A percentile compares a stretch with the other conserved stretches of the same genome.
Conservation (phyloP, 2,888 invertebrate genomes). For the Drosophila picticornis region DNA sequence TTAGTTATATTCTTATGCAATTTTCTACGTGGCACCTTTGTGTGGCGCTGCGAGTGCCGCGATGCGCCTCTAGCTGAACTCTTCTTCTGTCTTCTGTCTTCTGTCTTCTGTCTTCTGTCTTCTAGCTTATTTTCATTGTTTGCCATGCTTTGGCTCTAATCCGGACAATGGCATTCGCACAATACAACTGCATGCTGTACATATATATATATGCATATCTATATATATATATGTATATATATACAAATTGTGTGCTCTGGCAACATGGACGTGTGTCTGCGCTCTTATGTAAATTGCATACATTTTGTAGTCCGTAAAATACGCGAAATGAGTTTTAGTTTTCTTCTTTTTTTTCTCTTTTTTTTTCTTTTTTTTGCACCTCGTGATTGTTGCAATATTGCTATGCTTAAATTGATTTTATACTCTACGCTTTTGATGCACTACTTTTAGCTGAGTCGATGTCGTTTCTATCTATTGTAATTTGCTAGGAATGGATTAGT, state of each 20-base stretch:
- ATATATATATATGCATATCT: constrained; percentile 9
- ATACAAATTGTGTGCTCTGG: constrained; percentile 25
- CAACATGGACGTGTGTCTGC: constrained; percentile 18
- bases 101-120: constrained; percentile 10
- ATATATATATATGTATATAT: not conserved
- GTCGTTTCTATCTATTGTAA: too few relatives aligned
- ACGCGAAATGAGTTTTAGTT: constrained; percentile 66
- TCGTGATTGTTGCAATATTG: constrained; percentile 38
- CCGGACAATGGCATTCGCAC: constrained; percentile 65
- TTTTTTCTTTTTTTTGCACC: constrained; percentile 7
- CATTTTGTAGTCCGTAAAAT: constrained; percentile 55
- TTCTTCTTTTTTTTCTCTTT: constrained; percentile 11
- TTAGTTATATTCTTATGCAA: constrained; percentile 81
- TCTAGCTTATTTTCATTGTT: constrained; percentile 58
- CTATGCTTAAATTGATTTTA: constrained; percentile 60
- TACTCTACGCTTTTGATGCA: constrained; percentile 40
- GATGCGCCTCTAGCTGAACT: constrained; percentile 46
- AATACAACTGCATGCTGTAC: constrained; percentile 34
- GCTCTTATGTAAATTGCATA: constrained; percentile 64
- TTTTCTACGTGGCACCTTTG: constrained; percentile 78
- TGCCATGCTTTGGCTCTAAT: constrained; percentile 46
- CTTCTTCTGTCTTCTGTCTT: constrained; percentile 18
- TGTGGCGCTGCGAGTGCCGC: constrained; percentile 48
- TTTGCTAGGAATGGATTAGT: not conserved
- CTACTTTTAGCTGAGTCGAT: too few relatives aligned